A percentile compares a stretch with the other conserved stretches of the same genome.
These are phyloP conservation scores for Morinoia aosen DNA, from an alignment of 2,888 invertebrate species.

Conservation along the genomic window DNA sequence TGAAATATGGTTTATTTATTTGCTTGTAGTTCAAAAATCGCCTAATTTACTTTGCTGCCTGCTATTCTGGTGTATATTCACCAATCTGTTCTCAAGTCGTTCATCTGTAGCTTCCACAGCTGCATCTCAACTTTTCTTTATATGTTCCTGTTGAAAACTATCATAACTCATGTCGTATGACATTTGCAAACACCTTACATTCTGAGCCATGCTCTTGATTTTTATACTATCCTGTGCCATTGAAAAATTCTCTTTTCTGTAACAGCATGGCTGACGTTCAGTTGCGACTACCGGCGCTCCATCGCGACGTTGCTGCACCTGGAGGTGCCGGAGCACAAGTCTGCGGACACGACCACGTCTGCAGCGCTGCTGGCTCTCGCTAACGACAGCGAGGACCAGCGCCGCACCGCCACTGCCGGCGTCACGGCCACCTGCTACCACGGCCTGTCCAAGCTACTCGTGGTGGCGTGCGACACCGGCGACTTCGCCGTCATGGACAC, in stretches of 20 bases:
- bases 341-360: background rate
- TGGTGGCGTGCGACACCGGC: conserved; percentile 92
- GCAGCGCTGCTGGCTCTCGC: conserved; percentile 3
- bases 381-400: background rate
- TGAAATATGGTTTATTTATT: too few species aligned
- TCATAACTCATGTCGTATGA: too few species aligned
- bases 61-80: too few species aligned
- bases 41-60: too few species aligned
- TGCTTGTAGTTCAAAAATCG: too few species aligned
- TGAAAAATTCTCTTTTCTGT: background rate
- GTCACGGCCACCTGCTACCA: conserved; percentile 90
- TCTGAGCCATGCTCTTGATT: too few species aligned
- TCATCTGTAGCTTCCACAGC: too few species aligned
- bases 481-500: conserved; percentile 94
- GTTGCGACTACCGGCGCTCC: conserved; percentile 22
- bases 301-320: conserved; percentile 30
- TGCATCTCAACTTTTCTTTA: too few species aligned
- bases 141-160: too few species aligned
- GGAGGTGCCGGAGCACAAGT: background rate
- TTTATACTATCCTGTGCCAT: too few species aligned
- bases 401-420: conserved; percentile 19
- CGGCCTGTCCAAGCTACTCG: conserved; percentile 82
- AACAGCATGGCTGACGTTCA: background rate
- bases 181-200: too few species aligned
- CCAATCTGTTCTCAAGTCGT: too few species aligned